Evolutionary conservation across 2,888 invertebrate species (phyloP).

Genomic region (Herminia tarsipennalis): DNA sequence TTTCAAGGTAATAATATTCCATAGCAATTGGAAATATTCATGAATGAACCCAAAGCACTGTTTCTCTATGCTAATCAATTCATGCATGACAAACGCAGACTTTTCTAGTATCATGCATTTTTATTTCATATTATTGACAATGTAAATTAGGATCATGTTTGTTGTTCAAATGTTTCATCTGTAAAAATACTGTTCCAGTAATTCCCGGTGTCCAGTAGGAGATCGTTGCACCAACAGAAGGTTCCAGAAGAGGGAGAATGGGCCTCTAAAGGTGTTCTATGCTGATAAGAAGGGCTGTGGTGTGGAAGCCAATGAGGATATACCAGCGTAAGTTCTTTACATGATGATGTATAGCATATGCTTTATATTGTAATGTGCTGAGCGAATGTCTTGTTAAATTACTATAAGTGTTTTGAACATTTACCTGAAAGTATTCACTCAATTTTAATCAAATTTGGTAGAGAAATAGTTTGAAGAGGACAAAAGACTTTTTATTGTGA

Average conservation of each 20-base stretch:
- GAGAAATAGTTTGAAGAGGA: too few species aligned
- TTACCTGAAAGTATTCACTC: too few species aligned
- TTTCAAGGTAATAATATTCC: too few species aligned
- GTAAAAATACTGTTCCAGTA: slow-evolving; percentile 91
- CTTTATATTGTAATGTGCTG: neutral
- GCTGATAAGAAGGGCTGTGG: slow-evolving; percentile 99
- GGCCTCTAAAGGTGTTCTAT: slow-evolving; percentile 93
- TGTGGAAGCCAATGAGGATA: slow-evolving; percentile 90
- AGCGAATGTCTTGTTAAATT: slow-evolving; percentile 4
- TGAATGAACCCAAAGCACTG: too few species aligned
- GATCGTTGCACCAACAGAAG: slow-evolving; percentile 97
- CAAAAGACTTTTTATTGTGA: neutral
- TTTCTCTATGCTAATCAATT: too few species aligned
- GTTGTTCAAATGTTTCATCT: too few species aligned
- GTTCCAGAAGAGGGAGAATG: slow-evolving; percentile 95
- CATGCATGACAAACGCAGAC: too few species aligned
- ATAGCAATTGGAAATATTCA: too few species aligned
- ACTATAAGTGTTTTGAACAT: too few species aligned
- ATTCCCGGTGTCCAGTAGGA: slow-evolving; percentile 94
- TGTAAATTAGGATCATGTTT: too few species aligned
- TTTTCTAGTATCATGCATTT: too few species aligned
- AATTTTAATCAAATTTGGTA: neutral
- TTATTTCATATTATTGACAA: too few species aligned
- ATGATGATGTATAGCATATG: neutral
- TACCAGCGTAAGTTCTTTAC: slow-evolving; percentile 86